A percentile compares a stretch with the other conserved stretches of the same genome.
Conservation (phyloP, 1,140 invertebrate species). For the Meloidogyne floridensis region DNA sequence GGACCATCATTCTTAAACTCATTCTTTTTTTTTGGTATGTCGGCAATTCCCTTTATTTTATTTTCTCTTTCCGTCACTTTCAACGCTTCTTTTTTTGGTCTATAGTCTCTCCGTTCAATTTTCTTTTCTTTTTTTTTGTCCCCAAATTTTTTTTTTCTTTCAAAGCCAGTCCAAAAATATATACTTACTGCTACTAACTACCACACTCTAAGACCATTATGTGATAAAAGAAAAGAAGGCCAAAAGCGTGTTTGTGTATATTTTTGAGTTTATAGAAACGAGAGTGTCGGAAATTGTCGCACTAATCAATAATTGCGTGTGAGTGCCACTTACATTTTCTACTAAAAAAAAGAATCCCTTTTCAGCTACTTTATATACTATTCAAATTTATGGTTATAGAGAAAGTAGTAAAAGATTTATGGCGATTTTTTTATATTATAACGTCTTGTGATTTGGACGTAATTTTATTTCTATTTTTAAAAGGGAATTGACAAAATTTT, state of each 20-base stretch:
- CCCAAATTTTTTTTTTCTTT: not conserved
- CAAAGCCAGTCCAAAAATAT: not conserved
- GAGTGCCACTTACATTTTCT: not conserved
- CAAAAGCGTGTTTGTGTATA: not conserved
- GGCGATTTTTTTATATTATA: not conserved
- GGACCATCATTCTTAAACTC: not conserved
- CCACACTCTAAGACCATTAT: not conserved
- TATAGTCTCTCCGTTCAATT: not conserved
- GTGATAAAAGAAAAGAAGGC: not conserved
- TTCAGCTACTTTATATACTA: not conserved
- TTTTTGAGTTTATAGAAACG: not conserved
- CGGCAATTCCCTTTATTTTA: not conserved
- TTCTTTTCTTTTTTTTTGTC: not conserved
- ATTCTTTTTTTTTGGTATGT: not conserved
- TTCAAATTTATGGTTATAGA: constrained; percentile 2
- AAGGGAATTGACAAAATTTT: not conserved
- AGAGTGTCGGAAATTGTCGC: constrained; percentile 4
- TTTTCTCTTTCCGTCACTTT: not conserved
- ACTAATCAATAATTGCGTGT: constrained; percentile 9
- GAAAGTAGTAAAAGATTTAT: not conserved
- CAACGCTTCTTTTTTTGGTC: not conserved
- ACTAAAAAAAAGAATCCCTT: not conserved
- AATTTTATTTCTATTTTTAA: not conserved
- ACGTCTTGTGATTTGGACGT: not conserved
- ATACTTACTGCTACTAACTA: not conserved